Evolutionary conservation across 2,888 invertebrate genomes (phyloP), one percentile per base, ranked within the genome.

Genomic region (Scaptomyza polygonia): DNA sequence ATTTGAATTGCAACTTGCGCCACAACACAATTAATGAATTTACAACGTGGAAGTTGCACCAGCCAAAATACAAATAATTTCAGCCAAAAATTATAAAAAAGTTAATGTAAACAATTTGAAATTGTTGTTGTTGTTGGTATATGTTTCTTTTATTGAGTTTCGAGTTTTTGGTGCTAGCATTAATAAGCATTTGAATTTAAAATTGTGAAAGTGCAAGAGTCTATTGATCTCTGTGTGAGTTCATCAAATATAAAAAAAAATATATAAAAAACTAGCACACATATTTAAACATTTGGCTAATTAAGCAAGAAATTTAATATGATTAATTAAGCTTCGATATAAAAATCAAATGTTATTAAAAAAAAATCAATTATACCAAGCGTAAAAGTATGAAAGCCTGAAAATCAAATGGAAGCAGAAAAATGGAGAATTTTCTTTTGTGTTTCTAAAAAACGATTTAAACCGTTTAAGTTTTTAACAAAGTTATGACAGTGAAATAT

Each of bases 1-100:
- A 69, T 63, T 69, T 64, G 58, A 67, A 73, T 73, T 64, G 74
- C 61, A 58, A 54, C 59, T 56, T 72, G 73, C 73, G 45, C 43
- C 54, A 58, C 54, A 43, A 58, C 51, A 43, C 56, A 54, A 62
- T 48, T 53, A 54, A 58, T 45, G 63, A 48, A 53, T 61, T 49
- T 36, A 30, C 40, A 49, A 49, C 43, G 48, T 65, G 44, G 48
- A 65, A 65, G 66, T 34, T 56, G 52, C 44, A 34, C 18, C 49
- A 52, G 34, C 25, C 51, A 39, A 39, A 39, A 39, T 39, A 39
- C 6, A 40, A 45, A 57, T 43, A 48, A 67, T 61, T 49, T 36
- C 54, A 45, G 1, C 12, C 54, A 56, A 55, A 55, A 48, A 30
- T 51, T 34, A 11, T 5, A 9, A 34, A 7, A 6, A 21, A 8